Conservation (phyloP, 1,140 invertebrate genomes). For the Oedothorax gibbosus region DNA sequence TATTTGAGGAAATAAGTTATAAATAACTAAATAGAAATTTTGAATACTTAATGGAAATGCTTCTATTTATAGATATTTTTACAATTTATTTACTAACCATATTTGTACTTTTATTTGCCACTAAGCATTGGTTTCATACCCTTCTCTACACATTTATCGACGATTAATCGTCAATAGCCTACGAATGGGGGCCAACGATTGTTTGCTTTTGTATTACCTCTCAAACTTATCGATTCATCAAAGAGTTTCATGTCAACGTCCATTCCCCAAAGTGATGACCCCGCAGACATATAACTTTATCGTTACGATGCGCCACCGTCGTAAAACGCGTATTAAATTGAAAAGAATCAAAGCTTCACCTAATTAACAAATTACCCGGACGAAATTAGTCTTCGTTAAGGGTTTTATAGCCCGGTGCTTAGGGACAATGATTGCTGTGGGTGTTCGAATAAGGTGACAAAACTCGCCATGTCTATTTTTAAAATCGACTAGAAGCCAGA, state of each 20-base stretch:
- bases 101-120: too few species aligned
- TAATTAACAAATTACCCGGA: slow-evolving; percentile 12
- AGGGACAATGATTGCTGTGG: not conserved
- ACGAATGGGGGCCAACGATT: too few species aligned
- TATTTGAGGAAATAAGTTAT: too few species aligned
- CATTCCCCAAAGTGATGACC: slow-evolving; percentile 15
- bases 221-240: slow-evolving; percentile 19
- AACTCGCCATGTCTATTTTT: not conserved
- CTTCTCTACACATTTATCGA: too few species aligned
- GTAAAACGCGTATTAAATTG: slow-evolving; percentile 25
- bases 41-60: too few species aligned
- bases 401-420: slow-evolving; percentile 25
- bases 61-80: too few species aligned
- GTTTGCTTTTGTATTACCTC: not conserved
- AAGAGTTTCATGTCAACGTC: not conserved
- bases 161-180: too few species aligned
- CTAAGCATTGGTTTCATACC: too few species aligned
- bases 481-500: not conserved
- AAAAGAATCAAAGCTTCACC: slow-evolving; percentile 39
- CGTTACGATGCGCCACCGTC: not conserved
- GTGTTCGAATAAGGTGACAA: slow-evolving; percentile 8
- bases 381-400: slow-evolving; percentile 45
- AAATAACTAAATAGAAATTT: too few species aligned
- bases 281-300: not conserved
- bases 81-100: too few species aligned